Percentiles rank a stretch among this genome's conserved stretches.
These are phyloP conservation scores for Notarius lentiginosus DNA, from an alignment of 2,113 vertebrate species.

Conservation along the genomic window DNA sequence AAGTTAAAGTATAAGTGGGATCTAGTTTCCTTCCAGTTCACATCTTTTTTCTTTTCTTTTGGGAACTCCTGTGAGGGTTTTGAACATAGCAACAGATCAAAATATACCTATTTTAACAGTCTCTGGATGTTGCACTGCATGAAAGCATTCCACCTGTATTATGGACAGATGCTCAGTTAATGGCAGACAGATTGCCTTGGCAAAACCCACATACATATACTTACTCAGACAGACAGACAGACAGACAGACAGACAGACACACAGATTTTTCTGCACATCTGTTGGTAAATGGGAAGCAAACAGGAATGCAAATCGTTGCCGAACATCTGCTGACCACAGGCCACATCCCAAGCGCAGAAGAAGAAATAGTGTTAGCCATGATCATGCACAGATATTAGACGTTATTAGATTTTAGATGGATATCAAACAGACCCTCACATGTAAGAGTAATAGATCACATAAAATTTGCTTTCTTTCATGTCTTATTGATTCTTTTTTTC, in stretches of 20 bases:
- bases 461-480: conserved; percentile 81
- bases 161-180: conserved; percentile 45
- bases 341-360: conserved; percentile 84
- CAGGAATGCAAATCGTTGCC: conserved; percentile 81
- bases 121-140: conserved; percentile 17
- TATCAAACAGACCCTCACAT: conserved; percentile 88
- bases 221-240: conserved; percentile 10
- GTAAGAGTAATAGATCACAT: conserved; percentile 86
- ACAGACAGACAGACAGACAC: not conserved
- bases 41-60: not conserved
- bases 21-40: conserved; percentile 15
- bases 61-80: conserved; percentile 25
- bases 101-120: conserved; percentile 9
- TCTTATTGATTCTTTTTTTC: conserved; percentile 84
- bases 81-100: conserved; percentile 34
- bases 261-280: conserved; percentile 75
- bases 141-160: conserved; percentile 53
- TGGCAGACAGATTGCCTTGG: conserved; percentile 38
- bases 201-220: conserved; percentile 19
- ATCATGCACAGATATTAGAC: conserved; percentile 83
- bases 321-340: conserved; percentile 83
- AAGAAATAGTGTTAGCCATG: conserved; percentile 83
- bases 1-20: conserved; percentile 5
- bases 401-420: conserved; percentile 83
- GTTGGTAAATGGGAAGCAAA: conserved; percentile 86